Conservation (phyloP, 1,140 invertebrate species). For the Monomorium pharaonis region DNA sequence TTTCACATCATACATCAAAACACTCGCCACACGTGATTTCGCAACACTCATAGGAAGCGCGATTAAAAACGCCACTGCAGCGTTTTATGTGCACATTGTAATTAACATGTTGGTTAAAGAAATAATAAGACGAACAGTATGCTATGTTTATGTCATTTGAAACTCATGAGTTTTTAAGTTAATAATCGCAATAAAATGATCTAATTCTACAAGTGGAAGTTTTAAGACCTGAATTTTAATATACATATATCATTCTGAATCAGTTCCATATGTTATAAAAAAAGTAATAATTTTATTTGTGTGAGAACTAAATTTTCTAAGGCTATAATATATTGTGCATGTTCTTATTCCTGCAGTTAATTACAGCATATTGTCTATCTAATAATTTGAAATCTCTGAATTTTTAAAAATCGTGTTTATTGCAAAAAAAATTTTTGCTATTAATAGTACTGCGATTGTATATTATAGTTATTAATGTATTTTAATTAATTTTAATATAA, state of each 20-base stretch:
- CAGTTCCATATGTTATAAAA: not conserved
- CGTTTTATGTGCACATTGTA: not conserved
- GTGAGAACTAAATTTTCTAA: not conserved
- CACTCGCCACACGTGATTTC: constrained; percentile 32
- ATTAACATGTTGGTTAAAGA: constrained; percentile 12
- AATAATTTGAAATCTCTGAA: not conserved
- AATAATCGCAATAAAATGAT: not conserved
- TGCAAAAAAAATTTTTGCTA: not conserved
- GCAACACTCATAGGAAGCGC: constrained; percentile 63
- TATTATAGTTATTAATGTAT: no score
- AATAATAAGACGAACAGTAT: not conserved
- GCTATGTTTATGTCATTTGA: not conserved
- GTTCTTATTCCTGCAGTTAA: constrained; percentile 3
- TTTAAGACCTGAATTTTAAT: not conserved
- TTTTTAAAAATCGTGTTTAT: not conserved
- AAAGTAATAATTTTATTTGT: constrained; percentile 12
- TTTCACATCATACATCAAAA: constrained; percentile 47
- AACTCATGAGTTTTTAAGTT: not conserved
- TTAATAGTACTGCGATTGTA: not conserved
- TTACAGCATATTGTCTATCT: not conserved
- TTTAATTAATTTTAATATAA: not conserved
- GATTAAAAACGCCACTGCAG: not conserved
- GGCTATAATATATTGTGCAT: not conserved
- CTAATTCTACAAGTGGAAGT: not conserved
- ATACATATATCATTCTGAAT: not conserved